Conservation (phyloP, 1,140 invertebrate genomes). For the Platorchestia sp. region DNA sequence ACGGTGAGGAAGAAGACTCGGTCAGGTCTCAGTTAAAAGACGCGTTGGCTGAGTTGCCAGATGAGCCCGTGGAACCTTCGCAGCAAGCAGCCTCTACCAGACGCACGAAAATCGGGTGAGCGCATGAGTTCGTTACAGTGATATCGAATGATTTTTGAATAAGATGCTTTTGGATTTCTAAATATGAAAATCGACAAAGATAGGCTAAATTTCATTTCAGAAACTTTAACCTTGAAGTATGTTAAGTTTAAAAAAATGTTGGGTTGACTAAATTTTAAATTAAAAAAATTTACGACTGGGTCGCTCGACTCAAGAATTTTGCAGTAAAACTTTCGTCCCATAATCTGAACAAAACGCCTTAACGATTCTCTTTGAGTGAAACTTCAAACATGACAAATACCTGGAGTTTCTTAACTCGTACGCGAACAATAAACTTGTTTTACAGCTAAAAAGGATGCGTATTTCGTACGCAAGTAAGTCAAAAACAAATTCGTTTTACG, state of each 20-base stretch:
- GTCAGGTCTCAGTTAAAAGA: not conserved
- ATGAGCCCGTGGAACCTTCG: not conserved
- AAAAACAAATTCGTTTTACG: not conserved
- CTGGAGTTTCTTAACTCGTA: not conserved
- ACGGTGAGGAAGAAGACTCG: slow-evolving; percentile 80
- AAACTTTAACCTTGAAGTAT: no score
- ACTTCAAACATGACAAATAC: not conserved
- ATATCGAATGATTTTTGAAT: not conserved
- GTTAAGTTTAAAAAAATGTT: not conserved
- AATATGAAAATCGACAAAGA: not conserved
- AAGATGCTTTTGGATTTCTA: not conserved
- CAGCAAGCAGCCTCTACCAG: not conserved
- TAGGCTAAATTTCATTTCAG: no score
- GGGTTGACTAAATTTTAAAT: not conserved
- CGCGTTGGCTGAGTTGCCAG: not conserved
- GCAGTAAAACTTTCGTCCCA: not conserved
- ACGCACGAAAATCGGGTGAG: not conserved
- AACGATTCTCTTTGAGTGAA: not conserved
- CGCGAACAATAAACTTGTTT: not conserved
- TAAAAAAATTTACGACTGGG: not conserved
- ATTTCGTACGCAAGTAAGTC: not conserved
- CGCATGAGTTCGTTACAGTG: no score
- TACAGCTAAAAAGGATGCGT: no score
- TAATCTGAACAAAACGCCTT: not conserved
- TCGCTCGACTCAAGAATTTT: not conserved